Conservation (phyloP, 1,140 invertebrate genomes). For the Stenopsyche tienmushanensis region DNA sequence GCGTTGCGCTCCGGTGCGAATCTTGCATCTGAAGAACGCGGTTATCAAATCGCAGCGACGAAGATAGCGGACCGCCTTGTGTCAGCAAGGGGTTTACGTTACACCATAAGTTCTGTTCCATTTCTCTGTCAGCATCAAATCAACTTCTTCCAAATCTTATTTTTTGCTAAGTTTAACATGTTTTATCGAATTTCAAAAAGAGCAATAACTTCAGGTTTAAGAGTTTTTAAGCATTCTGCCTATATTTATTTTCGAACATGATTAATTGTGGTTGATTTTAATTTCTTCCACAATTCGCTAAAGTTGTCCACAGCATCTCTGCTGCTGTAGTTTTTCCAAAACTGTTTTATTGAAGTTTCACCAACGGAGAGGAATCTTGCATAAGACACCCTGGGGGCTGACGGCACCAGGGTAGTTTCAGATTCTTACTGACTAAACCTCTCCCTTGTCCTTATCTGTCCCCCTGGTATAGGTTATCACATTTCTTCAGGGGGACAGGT, state of each 20-base stretch:
- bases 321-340: conserved; percentile 39
- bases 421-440: no score
- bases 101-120: no score
- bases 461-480: no score
- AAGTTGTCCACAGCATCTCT: conserved; percentile 34
- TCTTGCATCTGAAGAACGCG: no score
- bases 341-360: conserved; percentile 11
- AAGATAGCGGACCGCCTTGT: no score
- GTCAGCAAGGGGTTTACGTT: no score
- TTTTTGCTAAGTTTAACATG: conserved; percentile 24
- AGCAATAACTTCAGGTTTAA: conserved; percentile 32
- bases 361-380: not conserved
- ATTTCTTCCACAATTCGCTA: conserved; percentile 36
- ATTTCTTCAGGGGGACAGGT: no score
- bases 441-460: no score
- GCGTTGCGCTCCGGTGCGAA: no score
- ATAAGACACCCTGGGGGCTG: conserved; percentile 4
- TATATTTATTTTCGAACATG: conserved; percentile 41
- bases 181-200: conserved; percentile 36
- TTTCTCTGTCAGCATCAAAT: conserved; percentile 40
- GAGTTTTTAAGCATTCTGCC: conserved; percentile 38
- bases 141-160: conserved; percentile 38
- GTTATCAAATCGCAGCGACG: no score
- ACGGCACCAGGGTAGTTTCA: no score
- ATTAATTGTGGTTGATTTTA: conserved; percentile 39